Evolutionary conservation across 1,140 invertebrate genomes (phyloP).

Genomic region (Heliconius himera): DNA sequence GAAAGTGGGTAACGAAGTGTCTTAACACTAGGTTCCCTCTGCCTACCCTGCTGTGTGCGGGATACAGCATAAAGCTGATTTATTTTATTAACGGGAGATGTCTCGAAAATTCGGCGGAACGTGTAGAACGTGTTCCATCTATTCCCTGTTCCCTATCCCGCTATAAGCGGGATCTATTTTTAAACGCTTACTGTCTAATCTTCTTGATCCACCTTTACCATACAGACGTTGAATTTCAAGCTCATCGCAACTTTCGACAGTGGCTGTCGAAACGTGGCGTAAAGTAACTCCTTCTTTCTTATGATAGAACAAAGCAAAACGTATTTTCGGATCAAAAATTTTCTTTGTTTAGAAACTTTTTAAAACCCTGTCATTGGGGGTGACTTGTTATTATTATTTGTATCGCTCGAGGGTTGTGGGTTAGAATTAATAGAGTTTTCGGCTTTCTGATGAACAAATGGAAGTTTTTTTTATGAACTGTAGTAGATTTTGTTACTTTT

Average conservation of each 20-base stretch:
- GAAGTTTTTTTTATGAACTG: background rate
- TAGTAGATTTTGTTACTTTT: background rate
- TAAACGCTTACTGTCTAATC: background rate
- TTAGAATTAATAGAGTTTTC: constrained; percentile 20
- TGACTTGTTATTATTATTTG: constrained; percentile 30
- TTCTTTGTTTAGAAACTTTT: constrained; percentile 35
- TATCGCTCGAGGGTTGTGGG: constrained; percentile 1
- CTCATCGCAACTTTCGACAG: constrained; percentile 29
- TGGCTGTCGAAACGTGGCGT: constrained; percentile 28
- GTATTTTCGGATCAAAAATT: constrained; percentile 16
- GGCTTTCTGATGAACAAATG: background rate
- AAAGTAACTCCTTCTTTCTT: constrained; percentile 32
- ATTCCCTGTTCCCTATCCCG: too few relatives aligned
- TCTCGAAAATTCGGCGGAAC: too few relatives aligned
- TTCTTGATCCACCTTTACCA: background rate
- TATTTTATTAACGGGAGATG: too few relatives aligned
- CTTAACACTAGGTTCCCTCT: too few relatives aligned
- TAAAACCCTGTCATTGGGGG: constrained; percentile 19
- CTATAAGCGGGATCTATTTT: background rate
- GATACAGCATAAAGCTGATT: too few relatives aligned
- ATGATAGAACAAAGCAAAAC: constrained; percentile 21
- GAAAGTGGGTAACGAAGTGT: too few relatives aligned
- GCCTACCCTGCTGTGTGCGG: too few relatives aligned
- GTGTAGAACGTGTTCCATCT: too few relatives aligned
- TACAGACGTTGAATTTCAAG: background rate